A percentile compares a stretch with the other conserved stretches of the same genome.
phyloP scores from a whole-genome alignment of 2,113 vertebrate species.

The Aptenodytes patagonicus region DNA sequence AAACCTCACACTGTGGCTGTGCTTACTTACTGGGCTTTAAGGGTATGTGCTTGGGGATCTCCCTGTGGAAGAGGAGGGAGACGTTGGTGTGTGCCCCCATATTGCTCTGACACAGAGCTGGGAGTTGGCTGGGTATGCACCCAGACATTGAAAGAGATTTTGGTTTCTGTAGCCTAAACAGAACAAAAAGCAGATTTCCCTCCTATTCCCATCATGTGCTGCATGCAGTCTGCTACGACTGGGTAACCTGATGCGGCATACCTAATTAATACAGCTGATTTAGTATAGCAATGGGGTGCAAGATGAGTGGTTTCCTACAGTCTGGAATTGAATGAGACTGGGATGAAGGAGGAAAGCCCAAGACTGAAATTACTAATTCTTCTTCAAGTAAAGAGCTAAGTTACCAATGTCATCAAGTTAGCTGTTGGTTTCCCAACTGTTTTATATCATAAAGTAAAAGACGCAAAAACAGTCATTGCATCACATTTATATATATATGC shows the following conservation, averaged over 20 bases:
- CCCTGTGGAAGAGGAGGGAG: neutral
- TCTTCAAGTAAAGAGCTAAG: neutral
- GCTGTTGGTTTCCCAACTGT: neutral
- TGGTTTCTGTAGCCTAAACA: neutral
- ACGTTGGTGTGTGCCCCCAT: rapidly evolving
- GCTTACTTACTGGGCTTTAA: neutral
- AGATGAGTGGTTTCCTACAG: neutral
- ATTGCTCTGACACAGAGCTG: neutral
- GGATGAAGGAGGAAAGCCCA: neutral
- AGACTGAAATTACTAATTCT: neutral
- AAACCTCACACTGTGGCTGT: neutral
- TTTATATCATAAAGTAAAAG: neutral
- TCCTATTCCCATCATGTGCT: neutral
- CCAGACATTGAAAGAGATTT: neutral
- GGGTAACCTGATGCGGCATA: neutral
- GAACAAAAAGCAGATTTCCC: neutral
- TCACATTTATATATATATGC: neutral
- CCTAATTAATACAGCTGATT: neutral
- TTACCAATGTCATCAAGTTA: neutral
- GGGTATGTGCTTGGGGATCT: neutral
- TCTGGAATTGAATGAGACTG: neutral
- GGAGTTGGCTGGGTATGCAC: neutral
- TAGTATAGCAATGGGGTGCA: neutral
- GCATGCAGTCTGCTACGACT: neutral
- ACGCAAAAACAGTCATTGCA: neutral